phyloP scores from a whole-genome alignment of 2,113 vertebrate species.

The Oriolus oriolus region DNA sequence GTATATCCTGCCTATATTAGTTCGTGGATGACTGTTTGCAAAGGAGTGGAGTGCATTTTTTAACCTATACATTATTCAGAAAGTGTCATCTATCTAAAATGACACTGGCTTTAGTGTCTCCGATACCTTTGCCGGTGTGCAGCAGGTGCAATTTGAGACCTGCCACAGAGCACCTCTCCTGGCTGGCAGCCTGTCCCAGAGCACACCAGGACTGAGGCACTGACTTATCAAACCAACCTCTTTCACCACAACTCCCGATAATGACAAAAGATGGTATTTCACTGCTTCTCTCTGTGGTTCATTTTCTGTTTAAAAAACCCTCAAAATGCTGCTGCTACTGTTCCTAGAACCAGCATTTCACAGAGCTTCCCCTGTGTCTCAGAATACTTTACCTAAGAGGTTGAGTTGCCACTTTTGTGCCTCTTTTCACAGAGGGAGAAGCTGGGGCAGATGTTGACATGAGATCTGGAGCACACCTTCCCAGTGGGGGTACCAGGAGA shows the following conservation, averaged over 20 bases:
- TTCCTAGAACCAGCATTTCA: background rate
- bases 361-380: background rate
- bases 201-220: fast-evolving
- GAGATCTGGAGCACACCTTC: background rate
- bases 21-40: background rate
- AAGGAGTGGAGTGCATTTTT: background rate
- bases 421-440: background rate
- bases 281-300: background rate
- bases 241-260: fast-evolving
- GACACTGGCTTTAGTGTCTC: background rate
- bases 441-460: background rate
- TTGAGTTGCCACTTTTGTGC: background rate
- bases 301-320: background rate
- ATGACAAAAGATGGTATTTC: background rate
- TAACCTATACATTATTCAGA: background rate
- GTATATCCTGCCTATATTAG: background rate
- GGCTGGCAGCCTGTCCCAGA: background rate
- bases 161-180: background rate
- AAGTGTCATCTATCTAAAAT: background rate
- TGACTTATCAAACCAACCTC: fast-evolving
- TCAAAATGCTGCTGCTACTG: background rate
- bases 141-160: background rate
- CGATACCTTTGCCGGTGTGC: background rate
- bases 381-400: background rate
- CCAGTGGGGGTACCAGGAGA: background rate